Evolutionary conservation across 2,797 vertebrate genomes (phyloP).

Genomic region (Gobionotothen gibberifrons): DNA sequence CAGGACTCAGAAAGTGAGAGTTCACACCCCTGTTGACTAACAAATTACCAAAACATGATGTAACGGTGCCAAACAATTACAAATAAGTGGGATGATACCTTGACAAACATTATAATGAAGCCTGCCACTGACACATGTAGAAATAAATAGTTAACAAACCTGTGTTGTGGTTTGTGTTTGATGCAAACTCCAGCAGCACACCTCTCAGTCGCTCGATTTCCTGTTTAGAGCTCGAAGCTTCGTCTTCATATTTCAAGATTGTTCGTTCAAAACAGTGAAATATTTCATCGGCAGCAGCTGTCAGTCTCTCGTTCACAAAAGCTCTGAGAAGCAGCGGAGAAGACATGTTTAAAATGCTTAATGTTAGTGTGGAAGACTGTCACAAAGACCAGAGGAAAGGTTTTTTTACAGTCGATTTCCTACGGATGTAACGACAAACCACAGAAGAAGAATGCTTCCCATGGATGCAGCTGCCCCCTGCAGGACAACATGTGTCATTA

Average conservation of each 20-base stretch:
- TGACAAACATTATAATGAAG: background rate
- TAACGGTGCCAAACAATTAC: background rate
- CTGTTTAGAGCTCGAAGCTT: constrained; percentile 58
- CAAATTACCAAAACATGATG: background rate
- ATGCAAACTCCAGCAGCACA: constrained; percentile 51
- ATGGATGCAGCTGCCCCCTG: constrained; percentile 41
- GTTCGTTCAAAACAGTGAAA: constrained; percentile 66
- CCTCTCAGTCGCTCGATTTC: constrained; percentile 67
- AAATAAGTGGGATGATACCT: background rate
- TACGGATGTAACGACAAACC: constrained; percentile 49
- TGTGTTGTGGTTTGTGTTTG: constrained; percentile 44
- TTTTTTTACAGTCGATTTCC: fast-evolving
- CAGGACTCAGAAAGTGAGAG: too few relatives aligned
- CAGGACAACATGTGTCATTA: constrained; percentile 2
- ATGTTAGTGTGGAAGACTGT: background rate
- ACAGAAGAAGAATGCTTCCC: background rate
- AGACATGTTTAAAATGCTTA: constrained; percentile 51
- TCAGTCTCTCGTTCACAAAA: constrained; percentile 66
- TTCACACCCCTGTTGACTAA: background rate
- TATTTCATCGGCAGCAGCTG: constrained; percentile 71
- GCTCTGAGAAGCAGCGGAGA: constrained; percentile 49
- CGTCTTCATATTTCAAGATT: constrained; percentile 70
- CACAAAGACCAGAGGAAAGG: too few relatives aligned
- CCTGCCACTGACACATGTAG: background rate
- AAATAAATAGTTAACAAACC: constrained; percentile 27